phyloP scores from a whole-genome alignment of 2,888 invertebrate species.

The Drosophila nr. medialis region DNA sequence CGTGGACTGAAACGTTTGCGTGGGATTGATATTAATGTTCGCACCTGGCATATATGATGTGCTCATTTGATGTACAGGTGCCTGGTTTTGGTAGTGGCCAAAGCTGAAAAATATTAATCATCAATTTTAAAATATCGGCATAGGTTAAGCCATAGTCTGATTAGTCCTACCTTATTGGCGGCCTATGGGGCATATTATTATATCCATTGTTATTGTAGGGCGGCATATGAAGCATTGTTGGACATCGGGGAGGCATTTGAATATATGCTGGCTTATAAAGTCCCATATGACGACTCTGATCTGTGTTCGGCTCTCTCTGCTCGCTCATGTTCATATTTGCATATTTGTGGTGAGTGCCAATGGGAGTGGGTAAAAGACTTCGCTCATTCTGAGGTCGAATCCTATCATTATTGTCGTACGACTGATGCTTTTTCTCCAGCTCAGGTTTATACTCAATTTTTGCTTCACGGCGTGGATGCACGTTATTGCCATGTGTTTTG shows the following conservation, averaged over 20 bases:
- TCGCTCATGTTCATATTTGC: constrained; percentile 48
- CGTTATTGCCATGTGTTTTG: constrained; percentile 32
- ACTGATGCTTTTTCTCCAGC: constrained; percentile 38
- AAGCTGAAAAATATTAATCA: constrained; percentile 44
- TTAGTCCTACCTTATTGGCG: constrained; percentile 55
- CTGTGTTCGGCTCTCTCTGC: constrained; percentile 43
- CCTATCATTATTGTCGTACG: constrained; percentile 41
- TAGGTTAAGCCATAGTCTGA: neutral
- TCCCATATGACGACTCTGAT: constrained; percentile 55
- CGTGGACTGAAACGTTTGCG: constrained; percentile 68
- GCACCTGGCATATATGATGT: constrained; percentile 60
- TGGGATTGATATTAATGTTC: constrained; percentile 59
- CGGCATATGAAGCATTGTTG: constrained; percentile 57
- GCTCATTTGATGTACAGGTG: constrained; percentile 63
- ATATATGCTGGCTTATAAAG: constrained; percentile 61
- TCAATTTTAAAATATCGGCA: neutral
- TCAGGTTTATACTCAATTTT: constrained; percentile 54
- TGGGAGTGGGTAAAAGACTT: constrained; percentile 65
- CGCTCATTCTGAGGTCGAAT: constrained; percentile 49
- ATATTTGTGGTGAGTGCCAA: constrained; percentile 55
- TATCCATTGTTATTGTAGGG: constrained; percentile 69
- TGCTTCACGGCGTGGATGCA: constrained; percentile 48
- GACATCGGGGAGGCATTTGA: constrained; percentile 60
- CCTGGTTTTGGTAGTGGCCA: constrained; percentile 62
- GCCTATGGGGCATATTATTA: constrained; percentile 59